Percentiles rank a stretch among this genome's conserved stretches.
Conservation (phyloP, 2,888 invertebrate species). For the Lepidonotus clava region DNA sequence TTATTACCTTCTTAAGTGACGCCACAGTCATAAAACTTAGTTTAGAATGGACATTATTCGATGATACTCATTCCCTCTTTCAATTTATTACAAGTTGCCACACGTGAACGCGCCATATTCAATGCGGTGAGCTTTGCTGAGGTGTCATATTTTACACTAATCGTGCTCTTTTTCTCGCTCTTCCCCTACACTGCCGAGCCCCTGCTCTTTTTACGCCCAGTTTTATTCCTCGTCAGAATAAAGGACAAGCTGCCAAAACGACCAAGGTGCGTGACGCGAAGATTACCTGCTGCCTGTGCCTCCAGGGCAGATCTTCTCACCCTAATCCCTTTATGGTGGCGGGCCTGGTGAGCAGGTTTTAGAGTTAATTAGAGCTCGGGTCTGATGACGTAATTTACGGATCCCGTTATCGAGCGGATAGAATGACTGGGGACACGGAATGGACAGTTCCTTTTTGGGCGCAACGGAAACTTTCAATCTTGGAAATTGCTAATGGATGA, state of each 20-base stretch:
- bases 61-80: not conserved
- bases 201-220: not conserved
- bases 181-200: not conserved
- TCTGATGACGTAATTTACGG: conserved; percentile 6
- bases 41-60: conserved; percentile 1
- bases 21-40: not conserved
- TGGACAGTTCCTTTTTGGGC: no score
- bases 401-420: no score
- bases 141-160: conserved; percentile 11
- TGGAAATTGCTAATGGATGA: no score
- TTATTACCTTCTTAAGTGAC: no score
- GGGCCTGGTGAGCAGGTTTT: not conserved
- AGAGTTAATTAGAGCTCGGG: not conserved
- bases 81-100: not conserved
- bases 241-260: not conserved
- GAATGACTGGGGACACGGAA: no score
- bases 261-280: conserved; percentile 8
- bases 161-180: not conserved
- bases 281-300: not conserved
- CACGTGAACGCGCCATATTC: conserved; percentile 23
- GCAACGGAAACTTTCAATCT: no score
- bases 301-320: not conserved
- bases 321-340: not conserved
- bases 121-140: not conserved
- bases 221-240: conserved; percentile 5